These are phyloP conservation scores for Platyrinchus mystaceus DNA, from an alignment of 2,797 vertebrate genomes.

Conservation along the genomic window DNA sequence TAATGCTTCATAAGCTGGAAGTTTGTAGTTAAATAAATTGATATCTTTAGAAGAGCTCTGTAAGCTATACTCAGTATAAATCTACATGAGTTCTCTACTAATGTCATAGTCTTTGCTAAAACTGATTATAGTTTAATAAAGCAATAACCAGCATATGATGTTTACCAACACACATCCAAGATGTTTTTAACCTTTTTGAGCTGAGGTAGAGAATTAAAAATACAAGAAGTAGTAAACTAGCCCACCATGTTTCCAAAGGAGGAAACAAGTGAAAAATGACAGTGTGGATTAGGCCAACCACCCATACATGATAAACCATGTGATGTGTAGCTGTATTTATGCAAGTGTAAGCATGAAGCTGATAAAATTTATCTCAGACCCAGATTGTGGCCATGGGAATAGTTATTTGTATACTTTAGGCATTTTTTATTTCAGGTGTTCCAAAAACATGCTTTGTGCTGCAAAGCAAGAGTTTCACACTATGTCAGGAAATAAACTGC, in stretches of 20 bases:
- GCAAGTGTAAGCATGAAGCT: not conserved
- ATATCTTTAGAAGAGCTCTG: not conserved
- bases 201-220: not conserved
- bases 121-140: not conserved
- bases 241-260: not conserved
- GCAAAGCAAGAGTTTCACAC: not conserved
- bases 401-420: not conserved
- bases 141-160: not conserved
- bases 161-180: not conserved
- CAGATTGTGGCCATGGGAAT: not conserved
- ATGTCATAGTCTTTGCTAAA: not conserved
- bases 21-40: not conserved
- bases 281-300: not conserved
- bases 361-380: not conserved
- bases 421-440: not conserved
- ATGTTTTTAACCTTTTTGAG: not conserved
- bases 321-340: not conserved
- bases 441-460: not conserved
- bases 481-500: not conserved
- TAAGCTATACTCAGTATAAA: not conserved
- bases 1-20: not conserved
- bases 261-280: not conserved
- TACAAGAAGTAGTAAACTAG: not conserved
- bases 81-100: not conserved
- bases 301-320: not conserved